phyloP scores from a whole-genome alignment of 2,797 vertebrate species.

The Eulemur albifrons region DNA sequence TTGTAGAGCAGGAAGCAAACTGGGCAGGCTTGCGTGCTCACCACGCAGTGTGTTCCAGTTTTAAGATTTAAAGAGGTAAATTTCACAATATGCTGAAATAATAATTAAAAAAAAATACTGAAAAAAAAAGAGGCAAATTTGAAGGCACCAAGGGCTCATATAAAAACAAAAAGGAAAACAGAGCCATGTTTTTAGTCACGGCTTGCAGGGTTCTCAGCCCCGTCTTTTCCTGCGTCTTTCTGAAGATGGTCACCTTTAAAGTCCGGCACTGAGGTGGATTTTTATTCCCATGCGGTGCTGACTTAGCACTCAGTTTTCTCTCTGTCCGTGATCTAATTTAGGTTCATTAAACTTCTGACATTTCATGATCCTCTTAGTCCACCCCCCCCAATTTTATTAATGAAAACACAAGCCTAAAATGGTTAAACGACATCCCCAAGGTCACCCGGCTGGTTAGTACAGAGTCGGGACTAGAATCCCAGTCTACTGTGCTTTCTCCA shows the following conservation, averaged over 20 bases:
- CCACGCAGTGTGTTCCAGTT: background rate
- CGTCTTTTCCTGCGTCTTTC: background rate
- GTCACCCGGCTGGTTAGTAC: background rate
- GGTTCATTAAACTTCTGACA: constrained; percentile 20
- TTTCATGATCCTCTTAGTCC: constrained; percentile 11
- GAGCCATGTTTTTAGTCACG: background rate
- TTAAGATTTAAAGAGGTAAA: background rate
- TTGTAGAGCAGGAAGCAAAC: background rate
- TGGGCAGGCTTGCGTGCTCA: background rate
- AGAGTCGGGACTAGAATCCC: background rate
- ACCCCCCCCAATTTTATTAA: constrained; percentile 24
- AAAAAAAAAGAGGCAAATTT: background rate
- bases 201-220: background rate
- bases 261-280: background rate
- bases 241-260: background rate
- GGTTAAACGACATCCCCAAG: background rate
- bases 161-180: background rate
- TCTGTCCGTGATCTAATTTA: background rate
- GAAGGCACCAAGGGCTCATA: background rate
- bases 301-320: background rate
- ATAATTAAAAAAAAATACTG: too few species aligned
- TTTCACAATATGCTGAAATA: too few species aligned
- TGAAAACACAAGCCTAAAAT: background rate
- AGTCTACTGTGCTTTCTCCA: background rate
- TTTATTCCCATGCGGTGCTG: background rate